Evolutionary conservation across 2,888 invertebrate genomes (phyloP), one percentile per base, ranked within the genome.

Genomic region (Aphrophora alni): DNA sequence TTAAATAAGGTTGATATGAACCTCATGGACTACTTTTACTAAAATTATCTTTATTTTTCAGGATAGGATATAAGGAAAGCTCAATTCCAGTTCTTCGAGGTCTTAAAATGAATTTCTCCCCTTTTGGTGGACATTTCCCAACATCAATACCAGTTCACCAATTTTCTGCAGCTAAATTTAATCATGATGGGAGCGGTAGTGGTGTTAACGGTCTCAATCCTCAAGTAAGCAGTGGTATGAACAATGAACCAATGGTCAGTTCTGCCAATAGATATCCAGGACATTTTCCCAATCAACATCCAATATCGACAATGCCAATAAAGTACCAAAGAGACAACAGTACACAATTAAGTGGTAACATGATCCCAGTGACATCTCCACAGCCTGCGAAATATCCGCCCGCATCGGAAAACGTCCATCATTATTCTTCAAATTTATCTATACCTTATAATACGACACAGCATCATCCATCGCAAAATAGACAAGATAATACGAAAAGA

Each of bases 111-210:
- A 96, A 96, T 90, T 96, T 96, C 90, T 92, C 95, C 86, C 95
- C 95, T 84, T 96, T 95, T 88, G 94, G 94, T 86, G 93, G 94
- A 86, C 95, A 93, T 89, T 95, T 94, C 88, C 93, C 94, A 85
- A 92, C 93, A 84, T 91, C 93, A 85, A 92, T 95, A 85, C 95
- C 93, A 81, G 94, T 96, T 87, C 95, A 95, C 88, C 95, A 96
- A 89, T 95, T 95, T 88, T 92, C 94, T 44, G 93, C 94, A 44
- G 93, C 95, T 83, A 93, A 95, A 90, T 91, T 93, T 87, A 88
- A 91, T 82, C 89, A 91, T 88, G 89, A 91, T 87, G 74, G 73
- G 0, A 75, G 59, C n/a, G 72, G 70, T 2, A 27, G 75, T 51
- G 69, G 51, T 10, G 77, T 77, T 12, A 79, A 80, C 38, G 81